Evolutionary conservation across 1,140 invertebrate species (phyloP), one percentile per base, ranked within the genome.

Genomic region (Macrocentrus cingulum): DNA sequence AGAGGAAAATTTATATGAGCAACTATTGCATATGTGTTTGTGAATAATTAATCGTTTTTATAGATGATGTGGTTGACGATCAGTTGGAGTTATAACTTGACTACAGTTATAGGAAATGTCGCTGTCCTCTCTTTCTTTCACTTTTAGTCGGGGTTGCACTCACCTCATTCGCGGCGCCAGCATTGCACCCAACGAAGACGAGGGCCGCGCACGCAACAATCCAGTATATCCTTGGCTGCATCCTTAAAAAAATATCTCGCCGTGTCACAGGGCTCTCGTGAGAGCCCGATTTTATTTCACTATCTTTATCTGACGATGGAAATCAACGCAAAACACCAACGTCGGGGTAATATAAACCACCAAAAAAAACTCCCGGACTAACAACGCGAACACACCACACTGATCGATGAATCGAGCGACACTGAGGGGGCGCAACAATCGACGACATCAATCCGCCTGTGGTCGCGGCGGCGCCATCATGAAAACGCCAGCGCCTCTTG

Each of bases 371-470:
- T 59, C 52, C 53, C 61, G 65, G 69, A 73, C 68, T 9, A 29
- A 73, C 68, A 73, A 72, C 65, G 66, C 69, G 69, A 69, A 69
- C 68, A 65, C 71, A 73, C 71, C 64, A 70, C 71, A 73, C 71
- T 73, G 69, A 73, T 73, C 71, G 67, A 73, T 73, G 71, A 73
- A 66, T 64, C 69, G 66, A 63, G 67, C 65, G 68, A 73, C 66
- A 73, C 71, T 73, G 69, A n/a, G 25, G 63, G 65, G 71, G 71
- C 71, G 71, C 69, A 54, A 57, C 68, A 60, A 52, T 56, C 60
- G 51, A 45, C 60, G 51, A 34, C 50, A 34, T 61, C 63, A 57
- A 65, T 65, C 49, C 32, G 32, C 49, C 29, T 46, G 7, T 46
- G 22, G 20, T 18, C 9, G 19, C 15, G 2, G 15, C 15, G 7